These are phyloP conservation scores for Coenobita brevimanus DNA, from an alignment of 1,140 invertebrate genomes.

Conservation along the genomic window DNA sequence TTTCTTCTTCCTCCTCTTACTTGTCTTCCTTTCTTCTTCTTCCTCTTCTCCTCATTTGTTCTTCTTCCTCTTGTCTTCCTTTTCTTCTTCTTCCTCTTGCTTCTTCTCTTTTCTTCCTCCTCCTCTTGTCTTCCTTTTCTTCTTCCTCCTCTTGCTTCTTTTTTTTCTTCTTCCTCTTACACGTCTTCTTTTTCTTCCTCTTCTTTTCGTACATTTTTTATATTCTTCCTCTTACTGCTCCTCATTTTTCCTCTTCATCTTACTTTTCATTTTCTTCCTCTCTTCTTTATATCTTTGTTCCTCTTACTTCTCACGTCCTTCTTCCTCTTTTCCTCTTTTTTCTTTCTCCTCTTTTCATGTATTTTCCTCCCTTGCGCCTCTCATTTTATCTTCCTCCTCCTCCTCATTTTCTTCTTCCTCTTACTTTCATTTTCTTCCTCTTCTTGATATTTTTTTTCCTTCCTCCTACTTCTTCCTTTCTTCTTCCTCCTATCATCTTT, in stretches of 20 bases:
- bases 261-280: not conserved
- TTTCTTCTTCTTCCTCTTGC: too few species aligned
- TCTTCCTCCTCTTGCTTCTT: not conserved
- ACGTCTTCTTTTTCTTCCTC: not conserved
- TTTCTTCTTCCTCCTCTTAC: too few species aligned
- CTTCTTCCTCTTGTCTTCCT: too few species aligned
- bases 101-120: too few species aligned
- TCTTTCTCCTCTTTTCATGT: not conserved
- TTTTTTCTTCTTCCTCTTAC: not conserved
- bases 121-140: not conserved
- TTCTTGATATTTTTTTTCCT: not conserved
- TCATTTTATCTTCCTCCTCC: too few species aligned
- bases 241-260: not conserved
- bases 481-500: not conserved
- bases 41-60: too few species aligned
- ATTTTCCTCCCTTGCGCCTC: not conserved
- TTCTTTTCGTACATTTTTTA: not conserved
- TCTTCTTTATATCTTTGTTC: not conserved
- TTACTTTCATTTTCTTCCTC: not conserved
- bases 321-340: not conserved
- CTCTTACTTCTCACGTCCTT: too few species aligned
- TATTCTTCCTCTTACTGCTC: not conserved
- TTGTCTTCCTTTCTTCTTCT: too few species aligned
- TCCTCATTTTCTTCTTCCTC: not conserved
- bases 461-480: not conserved